phyloP scores from a whole-genome alignment of 2,888 invertebrate genomes.

The Mesorhabditis sp. region DNA sequence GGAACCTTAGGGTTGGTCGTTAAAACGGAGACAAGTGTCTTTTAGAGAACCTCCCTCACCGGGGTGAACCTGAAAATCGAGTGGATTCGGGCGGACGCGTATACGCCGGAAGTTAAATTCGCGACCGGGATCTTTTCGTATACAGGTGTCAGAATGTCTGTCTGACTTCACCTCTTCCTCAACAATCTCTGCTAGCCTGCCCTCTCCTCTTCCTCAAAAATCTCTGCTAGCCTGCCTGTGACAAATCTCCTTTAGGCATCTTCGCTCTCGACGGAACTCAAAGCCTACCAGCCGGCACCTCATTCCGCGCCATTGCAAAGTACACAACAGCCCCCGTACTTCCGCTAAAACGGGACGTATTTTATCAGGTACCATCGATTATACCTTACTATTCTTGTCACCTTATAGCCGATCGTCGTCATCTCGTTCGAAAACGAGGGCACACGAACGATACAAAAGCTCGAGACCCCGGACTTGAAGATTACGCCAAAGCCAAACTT shows the following conservation, averaged over 20 bases:
- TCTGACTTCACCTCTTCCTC: not conserved
- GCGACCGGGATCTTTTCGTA: slow-evolving; percentile 1
- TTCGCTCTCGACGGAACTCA: slow-evolving; percentile 1
- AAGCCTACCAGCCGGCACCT: not conserved
- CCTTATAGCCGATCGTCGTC: not conserved
- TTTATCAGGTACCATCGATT: slow-evolving; percentile 1
- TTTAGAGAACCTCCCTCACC: not conserved
- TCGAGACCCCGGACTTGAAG: not conserved
- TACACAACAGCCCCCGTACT: not conserved
- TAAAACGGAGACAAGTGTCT: not conserved
- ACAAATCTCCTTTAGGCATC: not conserved
- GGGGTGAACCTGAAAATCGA: not conserved
- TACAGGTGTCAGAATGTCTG: not conserved
- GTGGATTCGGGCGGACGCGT: not conserved
- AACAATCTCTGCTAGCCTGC: not conserved
- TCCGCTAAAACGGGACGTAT: not conserved
- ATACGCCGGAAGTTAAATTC: not conserved
- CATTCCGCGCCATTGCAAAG: not conserved
- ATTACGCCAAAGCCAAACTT: not conserved
- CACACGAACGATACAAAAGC: not conserved
- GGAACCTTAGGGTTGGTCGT: not conserved
- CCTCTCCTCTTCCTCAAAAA: not conserved
- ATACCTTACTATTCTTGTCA: not conserved
- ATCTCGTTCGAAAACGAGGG: not conserved
- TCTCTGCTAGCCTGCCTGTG: not conserved